Conservation (phyloP, 2,888 invertebrate genomes). For the Mimas tiliae region DNA sequence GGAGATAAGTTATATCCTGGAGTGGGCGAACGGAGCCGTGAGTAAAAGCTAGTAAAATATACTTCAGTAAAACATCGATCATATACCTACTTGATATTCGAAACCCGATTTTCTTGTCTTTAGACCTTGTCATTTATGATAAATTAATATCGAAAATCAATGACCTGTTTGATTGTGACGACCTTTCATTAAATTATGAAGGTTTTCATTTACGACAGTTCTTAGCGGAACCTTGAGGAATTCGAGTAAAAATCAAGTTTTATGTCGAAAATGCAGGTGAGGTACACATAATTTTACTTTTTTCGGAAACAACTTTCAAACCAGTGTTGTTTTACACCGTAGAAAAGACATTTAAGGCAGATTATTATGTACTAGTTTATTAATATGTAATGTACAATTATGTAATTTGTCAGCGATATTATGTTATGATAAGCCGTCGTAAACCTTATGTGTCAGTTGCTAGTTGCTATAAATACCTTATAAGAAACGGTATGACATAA, state of each 20-base stretch:
- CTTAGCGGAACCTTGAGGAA: constrained; percentile 6
- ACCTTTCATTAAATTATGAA: constrained; percentile 4
- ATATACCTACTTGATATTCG: not conserved
- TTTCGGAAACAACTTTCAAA: constrained; percentile 28
- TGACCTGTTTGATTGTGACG: not conserved
- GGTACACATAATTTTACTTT: constrained; percentile 21
- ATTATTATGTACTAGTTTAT: not conserved
- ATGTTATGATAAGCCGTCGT: not conserved
- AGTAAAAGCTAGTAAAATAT: too few species aligned
- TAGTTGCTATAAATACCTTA: not conserved
- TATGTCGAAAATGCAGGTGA: constrained; percentile 11
- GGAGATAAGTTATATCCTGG: too few species aligned
- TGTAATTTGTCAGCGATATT: constrained; percentile 4
- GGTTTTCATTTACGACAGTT: not conserved
- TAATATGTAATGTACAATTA: not conserved
- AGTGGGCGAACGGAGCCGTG: too few species aligned
- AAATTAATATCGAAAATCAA: constrained; percentile 13
- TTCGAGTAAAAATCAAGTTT: constrained; percentile 31
- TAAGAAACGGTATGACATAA: not conserved
- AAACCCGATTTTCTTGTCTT: not conserved
- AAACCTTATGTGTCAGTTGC: not conserved
- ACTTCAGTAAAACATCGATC: not conserved
- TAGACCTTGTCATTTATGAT: not conserved
- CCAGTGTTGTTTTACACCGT: not conserved
- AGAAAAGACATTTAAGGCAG: not conserved